Conservation (phyloP, 1,140 invertebrate species). For the Streblospio benedicti region DNA sequence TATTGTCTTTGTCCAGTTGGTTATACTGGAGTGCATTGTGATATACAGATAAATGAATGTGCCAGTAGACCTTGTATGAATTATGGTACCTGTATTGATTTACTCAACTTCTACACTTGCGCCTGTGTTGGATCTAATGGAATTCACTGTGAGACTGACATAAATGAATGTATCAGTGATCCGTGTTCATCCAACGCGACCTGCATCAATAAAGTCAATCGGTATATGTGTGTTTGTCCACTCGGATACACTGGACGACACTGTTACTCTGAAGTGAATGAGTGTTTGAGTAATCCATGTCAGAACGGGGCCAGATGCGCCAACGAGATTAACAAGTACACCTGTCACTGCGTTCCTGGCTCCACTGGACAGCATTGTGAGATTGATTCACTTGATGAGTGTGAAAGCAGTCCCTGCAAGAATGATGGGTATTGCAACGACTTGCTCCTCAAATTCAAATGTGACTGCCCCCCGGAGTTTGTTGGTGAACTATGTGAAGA, state of each 20-base stretch:
- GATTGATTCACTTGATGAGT: constrained; percentile 56
- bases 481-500: too few species aligned
- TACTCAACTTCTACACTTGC: not conserved
- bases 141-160: constrained; percentile 30
- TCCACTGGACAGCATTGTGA: constrained; percentile 66
- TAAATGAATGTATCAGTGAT: constrained; percentile 54
- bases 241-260: constrained; percentile 79
- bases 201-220: constrained; percentile 62
- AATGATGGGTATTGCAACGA: constrained; percentile 65
- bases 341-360: constrained; percentile 66
- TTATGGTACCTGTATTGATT: not conserved
- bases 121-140: constrained; percentile 23
- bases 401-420: constrained; percentile 63
- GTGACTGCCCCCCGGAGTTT: constrained; percentile 24
- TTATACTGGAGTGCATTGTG: constrained; percentile 24
- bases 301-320: constrained; percentile 79
- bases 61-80: not conserved
- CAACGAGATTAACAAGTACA: constrained; percentile 54
- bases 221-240: constrained; percentile 76
- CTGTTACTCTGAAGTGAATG: constrained; percentile 55
- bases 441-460: constrained; percentile 17
- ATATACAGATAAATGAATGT: not conserved
- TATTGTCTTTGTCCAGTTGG: constrained; percentile 24
- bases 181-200: constrained; percentile 77
- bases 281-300: constrained; percentile 48